Evolutionary conservation across 2,888 invertebrate genomes (phyloP).

Genomic region (Acleris sparsana): DNA sequence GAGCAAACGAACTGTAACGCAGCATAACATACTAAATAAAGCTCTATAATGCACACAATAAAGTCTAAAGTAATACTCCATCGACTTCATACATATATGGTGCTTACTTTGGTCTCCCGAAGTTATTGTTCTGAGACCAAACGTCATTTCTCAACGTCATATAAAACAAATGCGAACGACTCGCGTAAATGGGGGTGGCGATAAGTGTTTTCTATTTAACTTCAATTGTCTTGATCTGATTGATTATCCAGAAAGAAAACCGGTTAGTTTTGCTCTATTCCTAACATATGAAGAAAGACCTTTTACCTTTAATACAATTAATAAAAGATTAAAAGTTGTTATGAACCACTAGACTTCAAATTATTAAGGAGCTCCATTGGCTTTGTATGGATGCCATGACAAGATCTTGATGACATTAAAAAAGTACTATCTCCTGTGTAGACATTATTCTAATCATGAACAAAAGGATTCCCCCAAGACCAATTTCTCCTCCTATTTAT

Average conservation of each 20-base stretch:
- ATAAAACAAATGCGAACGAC: constrained; percentile 63
- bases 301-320: too few species aligned
- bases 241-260: constrained; percentile 25
- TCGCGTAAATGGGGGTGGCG: constrained; percentile 51
- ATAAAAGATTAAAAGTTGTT: too few species aligned
- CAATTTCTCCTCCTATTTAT: too few species aligned
- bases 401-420: too few species aligned
- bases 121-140: constrained; percentile 77
- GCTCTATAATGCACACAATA: constrained; percentile 20
- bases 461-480: too few species aligned
- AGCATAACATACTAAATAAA: constrained; percentile 18
- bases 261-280: background rate
- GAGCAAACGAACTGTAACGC: background rate
- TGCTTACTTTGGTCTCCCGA: constrained; percentile 43
- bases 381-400: too few species aligned
- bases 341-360: too few species aligned
- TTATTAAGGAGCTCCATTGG: too few species aligned
- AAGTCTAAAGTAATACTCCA: constrained; percentile 26
- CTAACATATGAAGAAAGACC: background rate
- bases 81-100: constrained; percentile 15
- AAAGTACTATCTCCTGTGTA: too few species aligned
- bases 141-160: constrained; percentile 76
- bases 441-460: too few species aligned
- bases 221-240: constrained; percentile 49
- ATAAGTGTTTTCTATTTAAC: constrained; percentile 65